Evolutionary conservation across 2,888 invertebrate species (phyloP), one percentile per base, ranked within the genome.

Genomic region (Argyra leucocephala): DNA sequence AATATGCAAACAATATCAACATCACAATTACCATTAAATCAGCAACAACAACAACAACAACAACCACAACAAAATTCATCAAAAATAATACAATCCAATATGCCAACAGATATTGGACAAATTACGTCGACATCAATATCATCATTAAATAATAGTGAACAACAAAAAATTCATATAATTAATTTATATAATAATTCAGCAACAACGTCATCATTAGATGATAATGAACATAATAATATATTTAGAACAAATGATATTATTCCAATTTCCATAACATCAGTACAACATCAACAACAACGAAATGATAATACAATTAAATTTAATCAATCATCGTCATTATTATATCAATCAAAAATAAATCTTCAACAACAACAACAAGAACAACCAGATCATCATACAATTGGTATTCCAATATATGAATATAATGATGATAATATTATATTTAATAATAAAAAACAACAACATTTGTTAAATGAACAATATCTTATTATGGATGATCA

Each of bases 331-430:
- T n/a, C n/a, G n/a, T n/a, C n/a, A n/a, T 61, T 63, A 26, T 18
- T 57, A 60, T 26, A 64, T 57, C 57, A 61, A 63, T 65, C 57
- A 61, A 62, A 62, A n/a, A 48, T 58, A 12, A 12, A 9, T n/a
- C n/a, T n/a, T n/a, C n/a, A 36, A 57, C 57, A 65, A 23, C 26
- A 57, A 23, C 65, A 61, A 76, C 61, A 71, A 71, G 18, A 69
- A 64, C 3, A 70, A 12, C 77, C 79, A 0, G 80, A 81, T 72
- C 76, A 73, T 66, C 81, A 81, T 65, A 79, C 78, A 23, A 74
- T 81, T 15, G 81, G 82, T 3, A 78, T 82, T 24, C 82, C 82
- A 2, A 73, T 80, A 1, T 80, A 79, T 67, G 78, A 76, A 67
- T 77, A 74, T 23, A 76, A 66, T 74, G 31, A 61, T 61, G 21